Evolutionary conservation across 2,888 invertebrate genomes (phyloP).

Genomic region (Anodontia alba): DNA sequence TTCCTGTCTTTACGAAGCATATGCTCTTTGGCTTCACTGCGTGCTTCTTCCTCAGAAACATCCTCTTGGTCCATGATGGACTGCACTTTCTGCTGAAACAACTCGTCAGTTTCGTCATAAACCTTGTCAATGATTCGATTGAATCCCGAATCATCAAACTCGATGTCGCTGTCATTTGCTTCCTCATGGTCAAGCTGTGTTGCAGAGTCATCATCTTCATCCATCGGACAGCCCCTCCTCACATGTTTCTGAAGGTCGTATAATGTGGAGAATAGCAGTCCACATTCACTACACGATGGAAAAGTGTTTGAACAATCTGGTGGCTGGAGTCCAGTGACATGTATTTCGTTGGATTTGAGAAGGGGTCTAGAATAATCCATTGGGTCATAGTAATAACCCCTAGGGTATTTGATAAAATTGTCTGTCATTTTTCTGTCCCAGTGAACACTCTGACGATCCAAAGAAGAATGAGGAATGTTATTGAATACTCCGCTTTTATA

Average conservation of each 20-base stretch:
- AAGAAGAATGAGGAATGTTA: no score
- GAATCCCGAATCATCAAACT: not conserved
- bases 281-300: not conserved
- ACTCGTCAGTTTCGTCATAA: not conserved
- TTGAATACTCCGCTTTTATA: no score
- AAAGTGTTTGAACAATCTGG: not conserved
- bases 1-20: not conserved
- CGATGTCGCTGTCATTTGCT: not conserved
- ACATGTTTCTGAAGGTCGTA: slow-evolving; percentile 10
- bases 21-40: not conserved
- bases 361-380: not conserved
- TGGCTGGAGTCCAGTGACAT: no score
- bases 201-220: not conserved
- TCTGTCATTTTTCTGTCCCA: not conserved
- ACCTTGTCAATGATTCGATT: not conserved
- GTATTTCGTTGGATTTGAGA: not conserved
- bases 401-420: not conserved
- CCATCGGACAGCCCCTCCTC: not conserved
- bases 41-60: not conserved
- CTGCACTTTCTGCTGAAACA: not conserved
- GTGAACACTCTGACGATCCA: not conserved
- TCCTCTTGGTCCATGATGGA: not conserved
- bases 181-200: not conserved
- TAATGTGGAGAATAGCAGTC: not conserved
- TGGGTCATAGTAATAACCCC: not conserved